phyloP scores from a whole-genome alignment of 2,113 vertebrate genomes.

The Mustelus asterias region DNA sequence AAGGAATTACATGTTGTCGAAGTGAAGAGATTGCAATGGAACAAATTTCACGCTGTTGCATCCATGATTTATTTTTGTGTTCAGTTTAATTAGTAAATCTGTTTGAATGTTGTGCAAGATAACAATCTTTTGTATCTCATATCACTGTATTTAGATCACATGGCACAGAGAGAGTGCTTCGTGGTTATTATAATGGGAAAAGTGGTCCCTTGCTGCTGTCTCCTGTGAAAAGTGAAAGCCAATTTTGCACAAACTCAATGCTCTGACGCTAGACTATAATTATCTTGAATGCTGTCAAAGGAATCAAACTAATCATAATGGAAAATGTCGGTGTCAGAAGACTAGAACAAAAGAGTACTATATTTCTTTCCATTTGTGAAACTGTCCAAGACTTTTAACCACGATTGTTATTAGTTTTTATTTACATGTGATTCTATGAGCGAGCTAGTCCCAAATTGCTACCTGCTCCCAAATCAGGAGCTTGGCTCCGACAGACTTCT shows the following conservation, averaged over 20 bases:
- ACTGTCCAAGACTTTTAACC: background rate
- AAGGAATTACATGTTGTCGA: background rate
- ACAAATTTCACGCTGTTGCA: background rate
- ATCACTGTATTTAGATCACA: conserved; percentile 15
- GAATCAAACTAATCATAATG: background rate
- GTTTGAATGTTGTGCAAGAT: background rate
- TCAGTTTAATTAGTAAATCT: background rate
- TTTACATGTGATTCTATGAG: background rate
- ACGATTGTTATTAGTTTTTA: background rate
- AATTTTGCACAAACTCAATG: background rate
- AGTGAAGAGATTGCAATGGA: background rate
- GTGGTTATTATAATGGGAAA: background rate
- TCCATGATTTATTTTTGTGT: background rate
- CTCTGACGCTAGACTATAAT: background rate
- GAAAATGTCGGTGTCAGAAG: background rate
- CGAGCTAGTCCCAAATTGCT: background rate
- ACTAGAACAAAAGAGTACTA: background rate
- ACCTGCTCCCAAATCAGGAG: background rate
- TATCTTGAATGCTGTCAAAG: background rate
- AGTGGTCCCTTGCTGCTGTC: background rate
- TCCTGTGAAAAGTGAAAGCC: background rate
- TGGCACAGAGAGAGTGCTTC: background rate
- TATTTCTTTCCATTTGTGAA: background rate
- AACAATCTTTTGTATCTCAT: background rate
- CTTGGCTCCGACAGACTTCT: background rate